Evolutionary conservation across 2,888 invertebrate genomes (phyloP), one percentile per base, ranked within the genome.

Genomic region (Phalera bucephala): DNA sequence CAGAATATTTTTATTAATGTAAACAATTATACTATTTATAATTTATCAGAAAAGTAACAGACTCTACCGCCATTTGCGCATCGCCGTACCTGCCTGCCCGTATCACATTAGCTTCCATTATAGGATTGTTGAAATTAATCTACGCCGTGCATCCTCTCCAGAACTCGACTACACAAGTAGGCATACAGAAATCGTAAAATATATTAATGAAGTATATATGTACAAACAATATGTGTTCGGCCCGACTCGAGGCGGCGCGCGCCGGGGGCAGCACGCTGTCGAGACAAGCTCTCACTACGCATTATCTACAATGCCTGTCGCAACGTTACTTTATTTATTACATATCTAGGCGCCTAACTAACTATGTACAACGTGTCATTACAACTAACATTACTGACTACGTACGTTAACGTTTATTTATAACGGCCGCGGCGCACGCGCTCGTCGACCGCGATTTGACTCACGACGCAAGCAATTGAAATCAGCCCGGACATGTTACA

Each of bases 301-400:
- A 56, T 43, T 58, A 58, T 49, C 56, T 56, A 60, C 46, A 60
- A 56, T 43, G 46, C 38, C 34, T 47, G 45, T 41, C 44, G 40
- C 44, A 31, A 46, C 11, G 19, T 48, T 31, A 34, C 40, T 45
- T 43, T 54, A 58, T 40, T 36, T 45, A 46, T 9, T 23, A 31
- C 15, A 27, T 32, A 27, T 32, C 45, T 54, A 55, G 23, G 31
- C 34, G 36, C 40, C 26, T 49, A 52, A 31, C 48, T 60, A 54
- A 29, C 13, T 62, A 59, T 49, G 50, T 64, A 64, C 65, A 64
- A 35, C 37, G 41, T 40, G 35, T 43, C 38, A 29, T 48, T 51
- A 64, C 49, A 46, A 3, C 51, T 56, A 60, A 31, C 19, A 26
- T 44, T 58, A 58, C 46, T 52, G 33, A 42, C 54, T 57, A 48